Conservation (phyloP, 2,113 vertebrate genomes). For the Nyctibius bracteatus region DNA sequence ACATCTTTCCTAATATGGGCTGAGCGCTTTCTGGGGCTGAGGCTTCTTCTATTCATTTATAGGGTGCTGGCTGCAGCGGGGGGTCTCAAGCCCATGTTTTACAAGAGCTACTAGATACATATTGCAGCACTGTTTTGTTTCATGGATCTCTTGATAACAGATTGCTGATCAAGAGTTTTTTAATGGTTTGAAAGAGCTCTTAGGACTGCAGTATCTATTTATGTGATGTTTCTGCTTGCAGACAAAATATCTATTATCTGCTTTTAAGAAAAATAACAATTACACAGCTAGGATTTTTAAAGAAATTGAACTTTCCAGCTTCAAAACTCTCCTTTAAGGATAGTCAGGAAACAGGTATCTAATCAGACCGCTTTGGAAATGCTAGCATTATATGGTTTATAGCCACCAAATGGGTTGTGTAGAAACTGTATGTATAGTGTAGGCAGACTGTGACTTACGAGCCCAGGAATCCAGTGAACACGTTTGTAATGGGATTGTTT, state of each 20-base stretch:
- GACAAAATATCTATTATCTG: background rate
- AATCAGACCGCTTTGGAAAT: background rate
- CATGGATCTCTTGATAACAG: background rate
- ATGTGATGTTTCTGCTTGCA: background rate
- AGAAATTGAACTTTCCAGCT: background rate
- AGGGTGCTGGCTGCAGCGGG: background rate
- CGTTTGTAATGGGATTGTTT: background rate
- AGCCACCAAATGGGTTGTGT: background rate
- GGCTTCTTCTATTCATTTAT: background rate
- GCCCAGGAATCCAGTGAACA: background rate
- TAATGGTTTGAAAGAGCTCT: background rate
- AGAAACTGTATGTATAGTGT: background rate
- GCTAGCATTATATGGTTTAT: background rate
- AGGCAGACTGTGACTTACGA: background rate
- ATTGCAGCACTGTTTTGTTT: background rate
- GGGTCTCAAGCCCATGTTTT: background rate
- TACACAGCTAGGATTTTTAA: background rate
- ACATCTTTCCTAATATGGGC: rapidly evolving
- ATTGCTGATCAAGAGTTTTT: background rate
- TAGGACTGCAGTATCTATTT: background rate
- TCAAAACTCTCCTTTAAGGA: background rate
- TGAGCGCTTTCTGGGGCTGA: background rate
- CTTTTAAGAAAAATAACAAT: background rate
- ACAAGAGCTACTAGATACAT: background rate
- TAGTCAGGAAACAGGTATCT: background rate